Conservation (phyloP, 2,888 invertebrate species). For the Hirtodrosophila confusa region DNA sequence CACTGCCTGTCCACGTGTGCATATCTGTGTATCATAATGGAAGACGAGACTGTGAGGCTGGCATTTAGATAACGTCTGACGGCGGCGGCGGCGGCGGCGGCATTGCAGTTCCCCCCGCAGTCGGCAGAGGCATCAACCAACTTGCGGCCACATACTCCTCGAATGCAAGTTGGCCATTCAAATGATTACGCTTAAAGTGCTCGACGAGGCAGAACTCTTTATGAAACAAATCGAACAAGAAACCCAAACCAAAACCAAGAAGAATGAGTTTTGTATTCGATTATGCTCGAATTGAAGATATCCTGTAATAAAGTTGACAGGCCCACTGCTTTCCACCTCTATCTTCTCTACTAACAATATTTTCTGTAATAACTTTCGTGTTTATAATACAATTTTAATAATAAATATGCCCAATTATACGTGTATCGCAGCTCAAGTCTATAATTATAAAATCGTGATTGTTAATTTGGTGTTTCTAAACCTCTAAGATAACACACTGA, state of each 20-base stretch:
- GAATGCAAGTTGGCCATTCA: slow-evolving; percentile 63
- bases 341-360: too few relatives aligned
- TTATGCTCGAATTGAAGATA: too few relatives aligned
- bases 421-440: too few relatives aligned
- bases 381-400: too few relatives aligned
- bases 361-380: too few relatives aligned
- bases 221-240: slow-evolving; percentile 11
- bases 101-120: background rate
- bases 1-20: slow-evolving; percentile 54
- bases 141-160: slow-evolving; percentile 3
- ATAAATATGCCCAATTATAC: too few relatives aligned
- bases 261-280: too few relatives aligned
- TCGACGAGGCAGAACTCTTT: slow-evolving; percentile 24
- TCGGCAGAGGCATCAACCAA: slow-evolving; percentile 29
- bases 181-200: slow-evolving; percentile 75
- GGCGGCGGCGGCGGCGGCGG: slow-evolving; percentile 35
- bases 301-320: too few relatives aligned
- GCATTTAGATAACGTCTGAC: slow-evolving; percentile 83
- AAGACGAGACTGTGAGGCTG: slow-evolving; percentile 85
- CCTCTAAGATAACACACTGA: too few relatives aligned
- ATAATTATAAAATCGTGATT: too few relatives aligned
- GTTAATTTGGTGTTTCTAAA: too few relatives aligned
- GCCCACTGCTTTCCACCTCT: too few relatives aligned
- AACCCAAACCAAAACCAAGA: slow-evolving; percentile 8
- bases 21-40: slow-evolving; percentile 84